A percentile compares a stretch with the other conserved stretches of the same genome.
phyloP scores from a whole-genome alignment of 2,888 invertebrate species.

The Nephrotoma flavescens region DNA sequence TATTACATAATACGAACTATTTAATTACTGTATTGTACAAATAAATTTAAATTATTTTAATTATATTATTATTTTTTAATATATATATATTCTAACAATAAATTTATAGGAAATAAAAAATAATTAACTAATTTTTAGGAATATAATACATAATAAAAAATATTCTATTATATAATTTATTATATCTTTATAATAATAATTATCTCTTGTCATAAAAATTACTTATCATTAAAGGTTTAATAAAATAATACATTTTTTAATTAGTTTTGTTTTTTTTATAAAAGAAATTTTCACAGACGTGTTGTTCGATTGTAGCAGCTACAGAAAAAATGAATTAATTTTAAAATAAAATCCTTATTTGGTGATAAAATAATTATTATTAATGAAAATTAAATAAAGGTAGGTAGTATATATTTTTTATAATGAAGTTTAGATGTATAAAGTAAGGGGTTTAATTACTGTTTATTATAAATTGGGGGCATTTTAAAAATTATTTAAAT shows the following conservation, averaged over 20 bases:
- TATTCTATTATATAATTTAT: neutral
- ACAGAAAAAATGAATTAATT: slow-evolving; percentile 1
- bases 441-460: neutral
- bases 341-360: neutral
- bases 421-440: neutral
- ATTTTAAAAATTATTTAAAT: neutral
- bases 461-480: no score
- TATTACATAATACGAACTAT: neutral
- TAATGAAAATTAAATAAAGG: neutral
- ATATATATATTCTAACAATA: neutral
- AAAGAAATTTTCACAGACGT: slow-evolving; percentile 4
- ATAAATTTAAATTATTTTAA: neutral
- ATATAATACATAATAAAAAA: neutral
- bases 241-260: slow-evolving; percentile 13
- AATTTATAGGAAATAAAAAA: neutral
- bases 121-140: neutral
- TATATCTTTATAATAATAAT: neutral
- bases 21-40: neutral
- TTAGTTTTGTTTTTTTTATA: slow-evolving; percentile 16
- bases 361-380: neutral
- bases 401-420: neutral
- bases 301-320: slow-evolving; percentile 8
- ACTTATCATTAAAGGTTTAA: neutral
- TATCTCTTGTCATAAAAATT: neutral
- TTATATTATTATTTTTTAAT: neutral